phyloP scores from a whole-genome alignment of 2,888 invertebrate genomes.

The Thera britannica region DNA sequence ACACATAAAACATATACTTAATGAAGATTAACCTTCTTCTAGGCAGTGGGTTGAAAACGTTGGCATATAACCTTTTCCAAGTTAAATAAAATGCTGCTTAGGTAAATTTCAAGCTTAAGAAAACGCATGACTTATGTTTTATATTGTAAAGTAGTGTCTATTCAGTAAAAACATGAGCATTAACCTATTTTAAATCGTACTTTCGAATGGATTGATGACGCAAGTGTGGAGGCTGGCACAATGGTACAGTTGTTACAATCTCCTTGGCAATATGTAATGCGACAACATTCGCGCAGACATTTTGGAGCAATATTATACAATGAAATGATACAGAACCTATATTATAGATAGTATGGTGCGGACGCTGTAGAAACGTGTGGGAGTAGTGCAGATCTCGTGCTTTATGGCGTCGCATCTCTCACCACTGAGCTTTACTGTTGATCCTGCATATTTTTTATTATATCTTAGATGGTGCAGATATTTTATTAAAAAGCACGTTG shows the following conservation, averaged over 20 bases:
- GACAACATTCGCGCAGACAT: slow-evolving; percentile 57
- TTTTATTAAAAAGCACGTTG: no score
- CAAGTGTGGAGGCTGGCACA: slow-evolving; percentile 67
- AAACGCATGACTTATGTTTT: slow-evolving; percentile 49
- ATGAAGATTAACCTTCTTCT: no score
- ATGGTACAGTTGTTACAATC: slow-evolving; percentile 60
- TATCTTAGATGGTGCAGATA: slow-evolving; percentile 1
- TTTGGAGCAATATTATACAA: slow-evolving; percentile 52
- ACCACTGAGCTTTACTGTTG: slow-evolving; percentile 19
- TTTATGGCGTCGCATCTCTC: slow-evolving; percentile 37
- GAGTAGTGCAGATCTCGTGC: slow-evolving; percentile 34
- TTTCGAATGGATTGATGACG: slow-evolving; percentile 73
- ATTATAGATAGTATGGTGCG: slow-evolving; percentile 43
- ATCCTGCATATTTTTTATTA: slow-evolving; percentile 1
- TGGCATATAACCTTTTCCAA: not conserved
- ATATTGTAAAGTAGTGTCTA: slow-evolving; percentile 56
- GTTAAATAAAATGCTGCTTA: slow-evolving; percentile 1
- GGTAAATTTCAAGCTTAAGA: slow-evolving; percentile 38
- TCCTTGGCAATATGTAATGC: slow-evolving; percentile 58
- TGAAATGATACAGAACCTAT: slow-evolving; percentile 46
- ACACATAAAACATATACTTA: no score
- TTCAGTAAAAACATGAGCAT: slow-evolving; percentile 68
- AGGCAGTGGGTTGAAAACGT: not conserved
- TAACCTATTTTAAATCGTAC: slow-evolving; percentile 79
- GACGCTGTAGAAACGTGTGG: slow-evolving; percentile 37